A percentile compares a stretch with the other conserved stretches of the same genome.
These are phyloP conservation scores for Drosophila sordidapex DNA, from an alignment of 2,888 invertebrate genomes.

Conservation along the genomic window DNA sequence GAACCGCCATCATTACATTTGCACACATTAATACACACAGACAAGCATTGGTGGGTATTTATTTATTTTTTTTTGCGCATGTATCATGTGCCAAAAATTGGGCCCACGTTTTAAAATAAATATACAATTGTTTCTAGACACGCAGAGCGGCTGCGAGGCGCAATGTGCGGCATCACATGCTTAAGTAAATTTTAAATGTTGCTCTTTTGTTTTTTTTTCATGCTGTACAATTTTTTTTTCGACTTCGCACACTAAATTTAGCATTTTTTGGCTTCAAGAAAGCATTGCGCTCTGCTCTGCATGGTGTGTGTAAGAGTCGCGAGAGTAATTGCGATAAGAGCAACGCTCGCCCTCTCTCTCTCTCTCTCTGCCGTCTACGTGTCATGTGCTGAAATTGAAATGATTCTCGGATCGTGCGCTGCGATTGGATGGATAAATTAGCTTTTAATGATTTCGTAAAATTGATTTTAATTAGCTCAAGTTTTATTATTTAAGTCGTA, in stretches of 20 bases:
- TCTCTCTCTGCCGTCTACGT: conserved; percentile 13
- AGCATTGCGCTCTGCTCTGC: conserved; percentile 10
- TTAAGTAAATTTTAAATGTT: conserved; percentile 58
- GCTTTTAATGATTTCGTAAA: conserved; percentile 60
- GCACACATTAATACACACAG: conserved; percentile 5
- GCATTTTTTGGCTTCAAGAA: conserved; percentile 44
- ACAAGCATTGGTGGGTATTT: conserved; percentile 11
- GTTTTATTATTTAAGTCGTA: conserved; percentile 13
- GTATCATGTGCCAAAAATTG: conserved; percentile 48
- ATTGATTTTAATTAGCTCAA: conserved; percentile 59
- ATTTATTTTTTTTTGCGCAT: conserved; percentile 16
- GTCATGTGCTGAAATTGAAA: conserved; percentile 27
- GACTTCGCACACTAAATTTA: conserved; percentile 59
- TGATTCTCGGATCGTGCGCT: conserved; percentile 4
- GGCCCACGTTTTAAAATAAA: conserved; percentile 38
- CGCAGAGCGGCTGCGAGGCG: conserved; percentile 20
- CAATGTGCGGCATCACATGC: conserved; percentile 67
- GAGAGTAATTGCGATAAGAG: background rate
- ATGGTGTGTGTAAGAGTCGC: background rate
- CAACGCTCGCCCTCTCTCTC: background rate
- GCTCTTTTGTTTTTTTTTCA: conserved; percentile 38
- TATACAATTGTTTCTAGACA: conserved; percentile 17
- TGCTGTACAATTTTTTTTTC: conserved; percentile 33
- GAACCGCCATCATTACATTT: conserved; percentile 54
- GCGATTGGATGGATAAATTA: conserved; percentile 64